Base-by-base conservation (phyloP, 2,113 vertebrate species). In the Gavialis gangeticus region DNA sequence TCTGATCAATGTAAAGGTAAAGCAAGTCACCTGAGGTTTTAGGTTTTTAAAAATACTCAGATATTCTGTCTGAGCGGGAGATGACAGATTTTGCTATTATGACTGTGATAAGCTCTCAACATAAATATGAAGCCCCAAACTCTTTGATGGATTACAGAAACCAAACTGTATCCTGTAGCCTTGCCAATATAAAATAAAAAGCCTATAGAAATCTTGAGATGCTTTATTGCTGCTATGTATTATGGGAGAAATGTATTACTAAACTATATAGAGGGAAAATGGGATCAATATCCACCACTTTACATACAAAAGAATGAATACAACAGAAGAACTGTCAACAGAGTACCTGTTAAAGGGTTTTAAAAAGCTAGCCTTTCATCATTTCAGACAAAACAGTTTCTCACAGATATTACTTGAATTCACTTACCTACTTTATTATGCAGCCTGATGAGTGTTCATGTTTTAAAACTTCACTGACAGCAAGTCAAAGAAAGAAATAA, bases 391-490 rank as follows among this genome's bases (percentile, higher is more conserved):
- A 84, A 92, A 79, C 58, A 85, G 75, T 82, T 34, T 73, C 30
- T 2, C 60, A 95, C 59, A 92, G 9, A 28, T 85, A 96, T 90
- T 88, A 92, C 30, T 46, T 54, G 15, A 86, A 71, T 90, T 79
- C 66, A 56, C 86, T 94, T 92, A 30, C 71, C 55, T 89, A 82
- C 30, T 57, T 84, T 78, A 25, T 84, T 91, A 88, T 8, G 71
- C 55, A 57, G 91, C 56, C 58, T 1, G 0, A 37, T 17, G 71
- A 88, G 56, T 27, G 93, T 89, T 80, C 91, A 67, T 92, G 85
- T 94, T 96, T 85, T 34, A 85, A 93, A 96, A 96, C 82, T 94
- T 85, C 73, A 59, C 25, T 84, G 79, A 75, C 64, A 56, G 54
- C 56, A 75, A 2, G 3, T 81, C 64, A 88, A 76, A 87, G 37